Evolutionary conservation across 37 sponge, comb jelly and placozoan species (phyloP), one percentile per base, ranked within the genome.

Genomic region (Haliclona indistincta): DNA sequence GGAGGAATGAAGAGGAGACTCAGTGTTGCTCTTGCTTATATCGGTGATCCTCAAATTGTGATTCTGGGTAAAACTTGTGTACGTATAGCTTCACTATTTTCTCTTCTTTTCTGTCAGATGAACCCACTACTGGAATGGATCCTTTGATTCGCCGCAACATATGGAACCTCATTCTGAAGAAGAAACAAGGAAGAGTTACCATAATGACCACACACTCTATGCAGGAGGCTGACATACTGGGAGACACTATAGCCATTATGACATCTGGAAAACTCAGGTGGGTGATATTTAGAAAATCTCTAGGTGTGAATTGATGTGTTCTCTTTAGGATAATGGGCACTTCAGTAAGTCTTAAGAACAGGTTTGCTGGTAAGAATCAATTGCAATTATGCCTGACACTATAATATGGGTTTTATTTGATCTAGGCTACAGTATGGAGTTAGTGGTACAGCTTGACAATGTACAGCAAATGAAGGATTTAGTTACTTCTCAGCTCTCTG

Each of bases 181-280:
- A 73, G 87, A 91, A 91, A 60, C 26, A 73, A 4, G 47, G 69
- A 25, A 45, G 92, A 29, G 87, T 91, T 4, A 91, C 68, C 13
- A 78, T 91, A 30, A 91, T 91, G 92, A 91, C 92, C 7, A 86
- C 92, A 1, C 92, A 91, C 76, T 86, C 92, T n/a, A 91, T 91
- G 92, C 87, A 91, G 34, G 92, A 91, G 79, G 92, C 92, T 34
- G 92, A 91, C 54, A 91, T 91, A 39, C 67, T 91, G 4, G 92
- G 92, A 56, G 92, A 91, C 38, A 43, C 37, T 43, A 91, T 91
- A 41, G 92, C 79, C 64, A 91, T 91, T 68, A 86, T 91, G 87
- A 79, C 92, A 40, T 64, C 73, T 15, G 92, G 92, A 43, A 28
- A 52, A 19, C 69, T 91, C 20, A 91, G 76, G 90, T 88, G n/a